phyloP scores from a whole-genome alignment of 2,113 vertebrate genomes.

The Planiliza haematocheilus region DNA sequence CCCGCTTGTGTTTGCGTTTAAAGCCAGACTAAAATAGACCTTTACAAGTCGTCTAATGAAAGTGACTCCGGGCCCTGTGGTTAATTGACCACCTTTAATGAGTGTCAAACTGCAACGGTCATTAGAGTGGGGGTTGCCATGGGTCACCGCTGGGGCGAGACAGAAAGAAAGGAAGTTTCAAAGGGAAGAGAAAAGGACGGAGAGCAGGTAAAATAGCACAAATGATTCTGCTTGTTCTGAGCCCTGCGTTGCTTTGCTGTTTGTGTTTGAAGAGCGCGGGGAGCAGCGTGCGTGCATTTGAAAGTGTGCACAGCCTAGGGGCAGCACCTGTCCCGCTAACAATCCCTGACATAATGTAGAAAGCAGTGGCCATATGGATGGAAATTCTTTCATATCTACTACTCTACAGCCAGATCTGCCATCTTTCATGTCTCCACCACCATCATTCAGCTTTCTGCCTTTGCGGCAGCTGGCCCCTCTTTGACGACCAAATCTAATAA shows the following conservation, averaged over 20 bases:
- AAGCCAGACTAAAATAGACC: slow-evolving; percentile 74
- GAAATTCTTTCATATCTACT: slow-evolving; percentile 56
- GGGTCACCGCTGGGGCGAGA: slow-evolving; percentile 72
- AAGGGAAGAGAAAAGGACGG: slow-evolving; percentile 18
- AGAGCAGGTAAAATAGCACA: slow-evolving; percentile 40
- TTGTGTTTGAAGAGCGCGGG: slow-evolving; percentile 33
- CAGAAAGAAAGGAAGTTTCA: slow-evolving; percentile 23
- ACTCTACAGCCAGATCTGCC: slow-evolving; percentile 37
- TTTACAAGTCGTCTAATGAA: slow-evolving; percentile 76
- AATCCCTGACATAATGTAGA: slow-evolving; percentile 46
- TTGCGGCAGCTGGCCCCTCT: slow-evolving; percentile 50
- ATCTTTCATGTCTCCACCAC: slow-evolving; percentile 41
- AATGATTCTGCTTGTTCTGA: slow-evolving; percentile 30
- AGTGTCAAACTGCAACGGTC: slow-evolving; percentile 77
- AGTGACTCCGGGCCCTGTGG: slow-evolving; percentile 71
- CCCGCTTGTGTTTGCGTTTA: slow-evolving; percentile 54
- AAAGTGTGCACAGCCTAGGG: slow-evolving; percentile 59
- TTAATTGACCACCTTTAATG: slow-evolving; percentile 83
- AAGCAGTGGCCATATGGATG: slow-evolving; percentile 62
- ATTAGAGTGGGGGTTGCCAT: slow-evolving; percentile 74
- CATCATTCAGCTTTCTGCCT: slow-evolving; percentile 22
- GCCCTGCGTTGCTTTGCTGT: slow-evolving; percentile 6
- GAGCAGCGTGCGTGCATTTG: slow-evolving; percentile 54
- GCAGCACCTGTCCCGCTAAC: slow-evolving; percentile 74
- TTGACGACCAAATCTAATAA: slow-evolving; percentile 64